Percentiles rank a stretch among this genome's conserved stretches.
These are phyloP conservation scores for Bergia sp. DNA, from an alignment of 92 coral and sea anemone species.

Conservation along the genomic window DNA sequence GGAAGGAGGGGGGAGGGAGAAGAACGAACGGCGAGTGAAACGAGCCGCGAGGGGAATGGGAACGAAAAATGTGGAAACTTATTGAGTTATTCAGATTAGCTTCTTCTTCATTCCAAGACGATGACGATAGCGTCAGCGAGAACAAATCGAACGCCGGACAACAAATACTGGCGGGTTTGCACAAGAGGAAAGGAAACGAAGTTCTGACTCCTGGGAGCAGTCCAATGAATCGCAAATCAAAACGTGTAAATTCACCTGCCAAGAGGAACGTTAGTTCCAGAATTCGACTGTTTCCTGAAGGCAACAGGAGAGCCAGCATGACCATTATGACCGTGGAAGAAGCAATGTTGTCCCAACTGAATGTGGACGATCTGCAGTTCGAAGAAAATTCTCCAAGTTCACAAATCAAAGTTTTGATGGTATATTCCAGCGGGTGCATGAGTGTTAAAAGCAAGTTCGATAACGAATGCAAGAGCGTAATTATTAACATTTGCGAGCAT, in stretches of 20 bases:
- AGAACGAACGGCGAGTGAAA: too few species aligned
- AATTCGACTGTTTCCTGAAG: neutral
- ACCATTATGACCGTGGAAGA: neutral
- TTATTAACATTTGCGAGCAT: slow-evolving; percentile 17
- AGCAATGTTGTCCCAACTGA: too few species aligned
- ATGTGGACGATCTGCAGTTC: too few species aligned
- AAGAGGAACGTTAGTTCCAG: neutral
- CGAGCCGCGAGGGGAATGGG: neutral
- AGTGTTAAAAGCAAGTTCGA: slow-evolving; percentile 27
- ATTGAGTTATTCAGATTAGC: neutral
- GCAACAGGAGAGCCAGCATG: neutral
- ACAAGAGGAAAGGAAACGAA: neutral
- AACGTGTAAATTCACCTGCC: slow-evolving; percentile 15
- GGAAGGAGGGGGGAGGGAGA: too few species aligned
- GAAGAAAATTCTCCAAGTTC: too few species aligned
- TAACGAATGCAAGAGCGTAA: neutral
- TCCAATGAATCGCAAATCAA: slow-evolving; percentile 5
- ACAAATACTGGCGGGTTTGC: neutral
- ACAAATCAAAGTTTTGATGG: too few species aligned
- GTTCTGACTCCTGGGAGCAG: slow-evolving; percentile 23
- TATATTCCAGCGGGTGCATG: neutral
- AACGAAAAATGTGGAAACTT: neutral
- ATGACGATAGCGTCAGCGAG: too few species aligned
- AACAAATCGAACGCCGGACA: neutral
- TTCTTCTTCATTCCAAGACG: too few species aligned